Conservation (phyloP, 2,888 invertebrate species). For the Neoscelio sp. region DNA sequence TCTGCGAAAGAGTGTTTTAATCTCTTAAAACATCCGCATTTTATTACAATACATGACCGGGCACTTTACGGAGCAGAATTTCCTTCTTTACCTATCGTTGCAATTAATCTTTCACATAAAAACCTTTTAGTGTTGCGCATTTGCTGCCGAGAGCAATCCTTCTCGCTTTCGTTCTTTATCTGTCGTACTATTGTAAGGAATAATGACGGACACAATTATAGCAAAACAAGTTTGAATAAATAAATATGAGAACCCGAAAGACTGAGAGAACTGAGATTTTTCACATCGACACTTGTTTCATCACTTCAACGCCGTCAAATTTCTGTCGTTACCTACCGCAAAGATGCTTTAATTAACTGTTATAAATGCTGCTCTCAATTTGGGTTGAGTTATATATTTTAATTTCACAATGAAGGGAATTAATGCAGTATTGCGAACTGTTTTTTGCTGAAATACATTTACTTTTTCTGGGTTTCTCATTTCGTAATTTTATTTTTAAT, state of each 20-base stretch:
- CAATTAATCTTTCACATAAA: conserved; percentile 50
- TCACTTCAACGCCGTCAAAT: too few relatives aligned
- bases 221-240: conserved; percentile 15
- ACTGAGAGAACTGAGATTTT: background rate
- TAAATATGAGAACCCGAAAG: conserved; percentile 1
- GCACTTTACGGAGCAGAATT: conserved; percentile 29
- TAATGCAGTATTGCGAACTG: too few relatives aligned
- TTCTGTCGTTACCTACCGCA: too few relatives aligned
- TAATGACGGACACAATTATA: conserved; percentile 36
- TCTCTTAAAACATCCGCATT: conserved; percentile 34
- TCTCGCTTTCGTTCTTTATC: conserved; percentile 34
- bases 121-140: conserved; percentile 34
- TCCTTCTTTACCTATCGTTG: conserved; percentile 39
- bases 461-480: too few relatives aligned
- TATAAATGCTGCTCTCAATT: too few relatives aligned
- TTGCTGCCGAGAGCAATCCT: conserved; percentile 33
- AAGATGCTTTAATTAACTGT: too few relatives aligned
- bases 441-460: too few relatives aligned
- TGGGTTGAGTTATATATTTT: too few relatives aligned
- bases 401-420: too few relatives aligned
- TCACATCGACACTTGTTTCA: too few relatives aligned
- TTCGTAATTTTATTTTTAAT: too few relatives aligned
- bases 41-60: conserved; percentile 39
- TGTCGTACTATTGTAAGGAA: conserved; percentile 3
- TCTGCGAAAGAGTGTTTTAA: conserved; percentile 15